Evolutionary conservation across 1,140 invertebrate species (phyloP).

Genomic region (Pseudachorutes palmiensis): DNA sequence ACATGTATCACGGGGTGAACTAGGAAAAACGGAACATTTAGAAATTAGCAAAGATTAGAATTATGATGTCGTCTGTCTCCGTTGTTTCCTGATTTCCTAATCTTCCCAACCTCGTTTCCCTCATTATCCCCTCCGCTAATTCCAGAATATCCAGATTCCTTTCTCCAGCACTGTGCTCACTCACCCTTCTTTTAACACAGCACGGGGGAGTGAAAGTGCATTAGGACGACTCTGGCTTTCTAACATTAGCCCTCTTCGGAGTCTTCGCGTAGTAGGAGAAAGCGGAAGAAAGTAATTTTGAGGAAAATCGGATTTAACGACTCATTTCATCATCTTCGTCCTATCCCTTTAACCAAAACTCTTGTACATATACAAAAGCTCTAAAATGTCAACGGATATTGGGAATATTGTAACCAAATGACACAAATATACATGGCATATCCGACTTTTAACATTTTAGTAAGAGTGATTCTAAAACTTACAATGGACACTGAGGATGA

Average conservation of each 20-base stretch:
- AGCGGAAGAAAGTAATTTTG: slow-evolving; percentile 39
- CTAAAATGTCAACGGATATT: too few species aligned
- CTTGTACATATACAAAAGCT: too few species aligned
- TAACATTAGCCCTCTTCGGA: neutral
- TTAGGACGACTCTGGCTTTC: neutral
- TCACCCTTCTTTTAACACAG: neutral
- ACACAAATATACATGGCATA: too few species aligned
- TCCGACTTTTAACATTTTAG: neutral
- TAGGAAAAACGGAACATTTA: slow-evolving; percentile 42
- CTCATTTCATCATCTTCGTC: slow-evolving; percentile 35
- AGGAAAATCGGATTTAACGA: slow-evolving; percentile 40
- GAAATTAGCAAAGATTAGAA: too few species aligned
- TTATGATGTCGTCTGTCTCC: too few species aligned
- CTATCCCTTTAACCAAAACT: neutral
- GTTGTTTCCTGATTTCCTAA: neutral
- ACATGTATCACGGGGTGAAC: slow-evolving; percentile 84
- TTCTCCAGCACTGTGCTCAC: neutral
- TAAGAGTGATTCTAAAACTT: slow-evolving; percentile 47
- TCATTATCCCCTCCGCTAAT: neutral
- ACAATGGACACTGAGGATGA: slow-evolving; percentile 75
- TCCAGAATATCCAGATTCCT: neutral
- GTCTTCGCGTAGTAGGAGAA: slow-evolving; percentile 4
- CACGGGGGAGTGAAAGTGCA: neutral
- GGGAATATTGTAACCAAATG: too few species aligned
- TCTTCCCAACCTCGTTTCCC: neutral